Base-by-base conservation (phyloP, 2,888 invertebrate species). In the Gastrophysa polygoni region DNA sequence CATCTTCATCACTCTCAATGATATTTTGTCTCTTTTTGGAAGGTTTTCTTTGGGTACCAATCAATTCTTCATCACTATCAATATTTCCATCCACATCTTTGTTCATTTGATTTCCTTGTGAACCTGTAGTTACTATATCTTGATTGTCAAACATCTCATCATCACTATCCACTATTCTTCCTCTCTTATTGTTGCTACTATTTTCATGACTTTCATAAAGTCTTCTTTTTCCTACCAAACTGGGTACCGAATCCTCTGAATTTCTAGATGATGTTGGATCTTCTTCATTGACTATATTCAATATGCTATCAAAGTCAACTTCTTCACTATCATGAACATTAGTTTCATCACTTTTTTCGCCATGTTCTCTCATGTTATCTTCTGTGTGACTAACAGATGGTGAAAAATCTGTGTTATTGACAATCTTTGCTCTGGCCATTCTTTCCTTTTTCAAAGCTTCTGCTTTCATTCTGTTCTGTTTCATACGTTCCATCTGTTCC, bases 401-500 rank as follows among this genome's bases (percentile, higher is more conserved):
- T n/a, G 11, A 28, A 48, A 16, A 14, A 54, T 43, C 34, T 64
- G 4, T 4, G 3, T 38, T n/a, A 14, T 38, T 6, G n/a, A 14
- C 6, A 4, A n/a, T 14, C 14, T 4, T 38, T 38, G 38, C 14
- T 38, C 14, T 69, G 52, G 51, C 63, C 29, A 75, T 78, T 14
- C 81, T 73, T 59, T 75, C 72, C 55, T 63, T 64, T 52, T 74
- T 74, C 75, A 84, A 50, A 78, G 81, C 69, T 73, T 83, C 69
- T 18, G 81, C 81, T 71, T 83, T 75, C 68, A 79, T 77, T 66
- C 70, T 75, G 67, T 80, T 81, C 49, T 72, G 83, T 54, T 88
- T 84, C 75, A 91, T 93, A 68, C 85, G 85, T 20, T 90, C 85
- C 80, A 92, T 89, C 73, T 88, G 85, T 55, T 89, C 91, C 1